These are phyloP conservation scores for Brenthis daphne DNA, from an alignment of 2,888 invertebrate species.

Conservation along the genomic window DNA sequence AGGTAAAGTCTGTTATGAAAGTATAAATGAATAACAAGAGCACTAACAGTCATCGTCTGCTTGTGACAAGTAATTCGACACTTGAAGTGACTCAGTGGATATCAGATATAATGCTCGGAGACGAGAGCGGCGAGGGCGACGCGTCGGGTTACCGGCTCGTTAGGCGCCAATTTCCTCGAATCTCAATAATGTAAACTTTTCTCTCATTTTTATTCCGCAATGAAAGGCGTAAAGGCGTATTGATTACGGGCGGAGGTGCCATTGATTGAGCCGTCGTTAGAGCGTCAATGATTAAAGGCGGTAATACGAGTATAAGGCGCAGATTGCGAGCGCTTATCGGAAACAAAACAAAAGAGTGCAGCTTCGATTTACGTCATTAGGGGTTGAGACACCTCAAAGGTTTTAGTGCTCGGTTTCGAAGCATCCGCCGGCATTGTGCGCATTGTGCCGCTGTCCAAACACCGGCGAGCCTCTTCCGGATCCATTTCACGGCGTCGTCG, in stretches of 20 bases:
- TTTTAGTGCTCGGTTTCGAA: conserved; percentile 43
- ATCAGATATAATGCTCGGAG: background rate
- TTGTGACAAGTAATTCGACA: conserved; percentile 11
- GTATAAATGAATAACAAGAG: too few species aligned
- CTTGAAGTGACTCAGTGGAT: background rate
- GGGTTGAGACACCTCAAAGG: conserved; percentile 54
- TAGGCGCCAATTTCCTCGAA: conserved; percentile 40
- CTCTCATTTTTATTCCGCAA: conserved; percentile 58
- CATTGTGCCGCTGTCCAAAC: conserved; percentile 69
- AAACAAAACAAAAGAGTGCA: conserved; percentile 70
- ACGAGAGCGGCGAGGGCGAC: conserved; percentile 4
- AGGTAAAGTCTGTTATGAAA: too few species aligned
- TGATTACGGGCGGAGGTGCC: conserved; percentile 59
- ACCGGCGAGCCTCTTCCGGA: conserved; percentile 51
- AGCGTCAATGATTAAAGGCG: conserved; percentile 72
- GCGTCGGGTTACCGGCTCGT: conserved; percentile 33
- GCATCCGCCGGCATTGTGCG: conserved; percentile 23
- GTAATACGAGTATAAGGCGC: conserved; percentile 70
- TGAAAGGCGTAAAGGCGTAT: conserved; percentile 62
- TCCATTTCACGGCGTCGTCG: conserved; percentile 50
- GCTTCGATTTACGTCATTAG: conserved; percentile 75
- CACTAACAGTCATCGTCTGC: too few species aligned
- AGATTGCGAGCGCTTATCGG: conserved; percentile 59
- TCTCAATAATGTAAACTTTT: conserved; percentile 39
- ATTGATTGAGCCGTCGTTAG: conserved; percentile 64